Percentiles rank a stretch among this genome's conserved stretches.
Conservation (phyloP, 1,140 invertebrate genomes). For the Chlorops oryzae region DNA sequence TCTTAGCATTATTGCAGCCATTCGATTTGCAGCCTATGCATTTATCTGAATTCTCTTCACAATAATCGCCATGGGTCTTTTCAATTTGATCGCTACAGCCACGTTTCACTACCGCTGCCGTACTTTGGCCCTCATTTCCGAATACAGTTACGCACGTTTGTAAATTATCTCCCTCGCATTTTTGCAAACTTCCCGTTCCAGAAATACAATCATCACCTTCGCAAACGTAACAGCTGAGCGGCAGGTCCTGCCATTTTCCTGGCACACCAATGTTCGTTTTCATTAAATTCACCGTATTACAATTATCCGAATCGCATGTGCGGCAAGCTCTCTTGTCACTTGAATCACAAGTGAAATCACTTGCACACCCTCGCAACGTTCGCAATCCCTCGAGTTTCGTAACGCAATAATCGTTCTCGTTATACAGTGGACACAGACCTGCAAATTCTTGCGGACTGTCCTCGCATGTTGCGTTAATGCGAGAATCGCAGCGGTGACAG, state of each 20-base stretch:
- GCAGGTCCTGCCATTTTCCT: conserved; percentile 36
- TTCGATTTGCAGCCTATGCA: conserved; percentile 40
- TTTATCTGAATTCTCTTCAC: conserved; percentile 21
- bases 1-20: conserved; percentile 27
- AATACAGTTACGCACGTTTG: conserved; percentile 38
- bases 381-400: conserved; percentile 23
- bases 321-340: conserved; percentile 23
- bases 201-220: conserved; percentile 14
- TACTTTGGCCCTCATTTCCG: conserved; percentile 8
- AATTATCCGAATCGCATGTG: conserved; percentile 22
- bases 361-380: conserved; percentile 32
- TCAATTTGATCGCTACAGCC: conserved; percentile 34
- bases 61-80: conserved; percentile 20
- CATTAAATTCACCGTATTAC: conserved; percentile 26
- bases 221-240: conserved; percentile 27
- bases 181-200: neutral
- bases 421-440: conserved; percentile 24
- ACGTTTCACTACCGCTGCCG: conserved; percentile 22
- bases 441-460: conserved; percentile 18
- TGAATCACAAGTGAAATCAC: conserved; percentile 30
- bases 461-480: conserved; percentile 20
- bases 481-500: conserved; percentile 36
- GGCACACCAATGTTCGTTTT: conserved; percentile 28
- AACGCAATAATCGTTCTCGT: conserved; percentile 24
- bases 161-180: conserved; percentile 32